Percentiles rank a stretch among this genome's conserved stretches.
phyloP scores from a whole-genome alignment of 2,888 invertebrate genomes.

The Metopia argyrocephala region DNA sequence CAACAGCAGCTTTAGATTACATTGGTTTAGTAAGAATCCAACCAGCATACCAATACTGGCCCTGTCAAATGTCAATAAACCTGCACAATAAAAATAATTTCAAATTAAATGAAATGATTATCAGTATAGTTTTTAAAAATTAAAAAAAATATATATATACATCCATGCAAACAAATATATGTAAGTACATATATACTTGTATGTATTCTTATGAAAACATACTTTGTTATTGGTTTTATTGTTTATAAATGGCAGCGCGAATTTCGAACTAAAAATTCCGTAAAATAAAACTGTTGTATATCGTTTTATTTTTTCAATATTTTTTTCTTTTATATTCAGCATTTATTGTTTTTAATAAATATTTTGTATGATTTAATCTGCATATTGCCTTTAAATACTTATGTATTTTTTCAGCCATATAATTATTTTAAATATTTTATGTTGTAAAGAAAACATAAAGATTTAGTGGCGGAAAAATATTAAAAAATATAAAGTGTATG shows the following conservation, averaged over 20 bases:
- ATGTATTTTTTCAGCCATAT: no score
- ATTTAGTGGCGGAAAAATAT: no score
- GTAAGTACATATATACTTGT: no score
- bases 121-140: constrained; percentile 2
- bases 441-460: background rate
- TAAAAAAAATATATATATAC: background rate
- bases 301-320: background rate
- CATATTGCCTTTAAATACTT: background rate
- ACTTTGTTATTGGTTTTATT: background rate
- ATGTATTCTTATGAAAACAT: no score
- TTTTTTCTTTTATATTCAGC: no score
- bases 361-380: background rate
- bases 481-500: no score
- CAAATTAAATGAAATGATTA: constrained; percentile 37
- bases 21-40: no score
- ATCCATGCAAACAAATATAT: no score
- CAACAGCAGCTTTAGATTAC: background rate
- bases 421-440: no score
- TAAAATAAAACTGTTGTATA: background rate
- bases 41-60: no score
- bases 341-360: no score
- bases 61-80: constrained; percentile 30
- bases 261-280: background rate
- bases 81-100: constrained; percentile 39
- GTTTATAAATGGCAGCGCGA: background rate